Conservation (phyloP, 1,140 invertebrate species). For the Metaphire vulgaris region DNA sequence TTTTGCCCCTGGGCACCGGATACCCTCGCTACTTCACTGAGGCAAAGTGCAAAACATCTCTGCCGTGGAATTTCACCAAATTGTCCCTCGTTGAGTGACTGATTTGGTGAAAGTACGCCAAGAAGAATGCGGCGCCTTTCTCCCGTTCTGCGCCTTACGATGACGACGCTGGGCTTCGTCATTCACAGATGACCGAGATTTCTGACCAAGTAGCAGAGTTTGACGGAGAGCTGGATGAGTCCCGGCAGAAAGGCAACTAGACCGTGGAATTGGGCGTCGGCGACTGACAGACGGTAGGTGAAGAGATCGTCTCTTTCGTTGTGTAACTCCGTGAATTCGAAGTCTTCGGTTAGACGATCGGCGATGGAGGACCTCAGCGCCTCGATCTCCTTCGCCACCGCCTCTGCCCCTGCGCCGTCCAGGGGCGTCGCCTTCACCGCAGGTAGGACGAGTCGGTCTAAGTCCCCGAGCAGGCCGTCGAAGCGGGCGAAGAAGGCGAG, state of each 20-base stretch:
- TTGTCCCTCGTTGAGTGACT: too few relatives aligned
- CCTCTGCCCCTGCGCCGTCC: slow-evolving; percentile 32
- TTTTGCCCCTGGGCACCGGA: too few relatives aligned
- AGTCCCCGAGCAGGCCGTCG: slow-evolving; percentile 1
- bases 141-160: too few relatives aligned
- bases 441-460: background rate
- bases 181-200: too few relatives aligned
- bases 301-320: slow-evolving; percentile 40
- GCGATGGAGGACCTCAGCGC: slow-evolving; percentile 34
- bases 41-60: too few relatives aligned
- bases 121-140: too few relatives aligned
- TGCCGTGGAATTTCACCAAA: too few relatives aligned
- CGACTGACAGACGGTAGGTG: slow-evolving; percentile 37
- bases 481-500: background rate
- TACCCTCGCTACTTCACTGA: too few relatives aligned
- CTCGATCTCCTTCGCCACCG: slow-evolving; percentile 36
- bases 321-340: slow-evolving; percentile 36
- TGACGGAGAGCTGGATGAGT: slow-evolving; percentile 34
- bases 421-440: background rate
- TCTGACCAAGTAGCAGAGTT: slow-evolving; percentile 36
- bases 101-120: too few relatives aligned
- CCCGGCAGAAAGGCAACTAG: slow-evolving; percentile 38
- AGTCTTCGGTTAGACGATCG: slow-evolving; percentile 33
- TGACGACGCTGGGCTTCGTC: too few relatives aligned
- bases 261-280: slow-evolving; percentile 38